These are phyloP conservation scores for Yponomeuta cagnagella DNA, from an alignment of 2,888 invertebrate genomes.

Conservation along the genomic window DNA sequence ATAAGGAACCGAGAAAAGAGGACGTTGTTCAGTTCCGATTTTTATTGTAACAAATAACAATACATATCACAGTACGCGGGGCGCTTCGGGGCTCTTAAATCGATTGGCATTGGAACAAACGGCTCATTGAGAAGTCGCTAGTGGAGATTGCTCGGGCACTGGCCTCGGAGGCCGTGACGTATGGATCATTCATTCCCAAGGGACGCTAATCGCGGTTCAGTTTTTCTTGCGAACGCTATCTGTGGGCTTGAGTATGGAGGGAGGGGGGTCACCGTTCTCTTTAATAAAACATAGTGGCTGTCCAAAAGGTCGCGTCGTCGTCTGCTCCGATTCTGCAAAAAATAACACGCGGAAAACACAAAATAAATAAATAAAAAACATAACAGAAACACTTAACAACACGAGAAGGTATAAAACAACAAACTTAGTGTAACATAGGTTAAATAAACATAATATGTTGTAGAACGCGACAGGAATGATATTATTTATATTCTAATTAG, in stretches of 20 bases:
- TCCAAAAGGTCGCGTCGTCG: conserved; percentile 83
- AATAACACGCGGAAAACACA: conserved; percentile 55
- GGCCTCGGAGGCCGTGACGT: conserved; percentile 8
- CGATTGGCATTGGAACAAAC: conserved; percentile 46
- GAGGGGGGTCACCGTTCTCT: conserved; percentile 72
- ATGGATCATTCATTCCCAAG: conserved; percentile 5
- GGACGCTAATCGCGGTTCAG: conserved; percentile 40
- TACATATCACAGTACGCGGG: conserved; percentile 76
- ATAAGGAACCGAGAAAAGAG: conserved; percentile 49
- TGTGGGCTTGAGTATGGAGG: conserved; percentile 69
- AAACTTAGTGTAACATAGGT: conserved; percentile 21
- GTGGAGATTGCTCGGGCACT: not conserved
- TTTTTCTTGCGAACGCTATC: conserved; percentile 73
- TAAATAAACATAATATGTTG: conserved; percentile 26
- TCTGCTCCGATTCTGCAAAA: conserved; percentile 72
- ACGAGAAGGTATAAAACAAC: conserved; percentile 29
- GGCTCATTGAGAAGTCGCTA: conserved; percentile 40
- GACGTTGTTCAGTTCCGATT: conserved; percentile 50
- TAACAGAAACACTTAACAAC: conserved; percentile 28
- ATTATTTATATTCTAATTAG: not conserved
- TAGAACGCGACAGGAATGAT: conserved; percentile 20
- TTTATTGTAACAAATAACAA: conserved; percentile 74
- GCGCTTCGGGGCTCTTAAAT: conserved; percentile 66
- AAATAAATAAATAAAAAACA: conserved; percentile 34
- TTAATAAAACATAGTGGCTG: conserved; percentile 84